These are phyloP conservation scores for Drosophila persimilis DNA, from an alignment of 1,140 invertebrate genomes.

Conservation along the genomic window DNA sequence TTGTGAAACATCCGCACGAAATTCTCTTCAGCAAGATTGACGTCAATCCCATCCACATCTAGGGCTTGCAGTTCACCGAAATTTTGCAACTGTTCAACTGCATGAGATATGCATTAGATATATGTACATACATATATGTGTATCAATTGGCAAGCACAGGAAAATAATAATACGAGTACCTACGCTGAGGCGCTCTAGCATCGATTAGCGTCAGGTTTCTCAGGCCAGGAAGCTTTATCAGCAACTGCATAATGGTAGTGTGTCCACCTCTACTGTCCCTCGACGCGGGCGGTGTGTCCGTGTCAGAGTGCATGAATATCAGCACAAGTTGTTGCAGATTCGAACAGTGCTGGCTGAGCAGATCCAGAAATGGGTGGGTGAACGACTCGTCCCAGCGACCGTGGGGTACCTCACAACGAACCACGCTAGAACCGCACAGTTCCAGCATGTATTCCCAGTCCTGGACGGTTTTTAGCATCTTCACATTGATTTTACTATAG, in stretches of 20 bases:
- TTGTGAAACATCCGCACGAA: conserved; percentile 43
- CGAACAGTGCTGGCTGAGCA: conserved; percentile 37
- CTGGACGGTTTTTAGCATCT: conserved; percentile 36
- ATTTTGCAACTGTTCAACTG: conserved; percentile 45
- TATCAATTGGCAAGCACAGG: not conserved
- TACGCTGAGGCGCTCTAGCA: conserved; percentile 47
- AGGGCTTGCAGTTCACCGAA: conserved; percentile 44
- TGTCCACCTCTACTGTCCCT: conserved; percentile 1
- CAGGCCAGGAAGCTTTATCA: conserved; percentile 32
- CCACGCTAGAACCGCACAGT: conserved; percentile 46
- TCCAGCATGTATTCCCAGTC: conserved; percentile 58
- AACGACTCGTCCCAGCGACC: conserved; percentile 56
- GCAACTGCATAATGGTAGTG: conserved; percentile 31
- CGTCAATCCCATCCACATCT: conserved; percentile 60
- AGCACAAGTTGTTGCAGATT: conserved; percentile 46
- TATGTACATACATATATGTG: not conserved
- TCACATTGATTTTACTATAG: conserved; percentile 46
- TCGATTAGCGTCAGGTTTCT: conserved; percentile 56
- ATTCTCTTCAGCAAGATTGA: conserved; percentile 16
- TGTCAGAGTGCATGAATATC: conserved; percentile 54
- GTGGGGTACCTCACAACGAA: conserved; percentile 54
- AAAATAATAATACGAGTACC: not conserved
- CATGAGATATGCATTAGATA: not conserved
- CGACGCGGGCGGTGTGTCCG: conserved; percentile 5
- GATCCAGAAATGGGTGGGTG: conserved; percentile 42